Evolutionary conservation across 2,888 invertebrate genomes (phyloP).

Genomic region (Synergus laeviventris): DNA sequence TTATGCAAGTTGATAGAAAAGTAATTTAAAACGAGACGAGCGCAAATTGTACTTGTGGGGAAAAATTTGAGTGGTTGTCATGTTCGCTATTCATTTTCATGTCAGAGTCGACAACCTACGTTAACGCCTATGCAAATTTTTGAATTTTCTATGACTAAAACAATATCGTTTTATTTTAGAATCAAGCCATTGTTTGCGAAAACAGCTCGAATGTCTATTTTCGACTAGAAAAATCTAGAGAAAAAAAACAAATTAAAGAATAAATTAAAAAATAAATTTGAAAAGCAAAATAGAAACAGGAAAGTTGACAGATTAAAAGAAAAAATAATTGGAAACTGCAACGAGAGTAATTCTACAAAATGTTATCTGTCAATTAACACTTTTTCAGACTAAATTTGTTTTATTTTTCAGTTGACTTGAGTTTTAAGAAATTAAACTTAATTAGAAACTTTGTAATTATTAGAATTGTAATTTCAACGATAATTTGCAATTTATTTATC

Average conservation of each 20-base stretch:
- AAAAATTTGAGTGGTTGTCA: background rate
- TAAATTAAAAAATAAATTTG: no score
- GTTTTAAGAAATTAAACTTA: no score
- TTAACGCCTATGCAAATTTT: background rate
- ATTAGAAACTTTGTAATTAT: no score
- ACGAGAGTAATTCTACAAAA: background rate
- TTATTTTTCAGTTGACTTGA: no score
- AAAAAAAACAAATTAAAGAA: background rate
- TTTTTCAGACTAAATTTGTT: no score
- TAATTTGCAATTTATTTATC: no score
- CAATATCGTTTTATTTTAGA: background rate
- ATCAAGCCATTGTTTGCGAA: background rate
- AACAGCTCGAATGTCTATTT: background rate
- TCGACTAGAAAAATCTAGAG: background rate
- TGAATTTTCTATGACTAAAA: background rate
- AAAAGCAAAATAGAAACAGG: no score
- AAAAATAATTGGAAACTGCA: background rate
- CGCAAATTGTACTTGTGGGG: background rate
- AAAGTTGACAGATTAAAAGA: background rate
- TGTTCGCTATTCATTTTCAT: background rate
- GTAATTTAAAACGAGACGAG: background rate
- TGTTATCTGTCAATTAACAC: no score
- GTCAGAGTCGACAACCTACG: slow-evolving; percentile 2
- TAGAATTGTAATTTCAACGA: no score
- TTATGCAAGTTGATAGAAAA: background rate